These are phyloP conservation scores for Abrostola tripartita DNA, from an alignment of 2,888 invertebrate genomes.

Conservation along the genomic window DNA sequence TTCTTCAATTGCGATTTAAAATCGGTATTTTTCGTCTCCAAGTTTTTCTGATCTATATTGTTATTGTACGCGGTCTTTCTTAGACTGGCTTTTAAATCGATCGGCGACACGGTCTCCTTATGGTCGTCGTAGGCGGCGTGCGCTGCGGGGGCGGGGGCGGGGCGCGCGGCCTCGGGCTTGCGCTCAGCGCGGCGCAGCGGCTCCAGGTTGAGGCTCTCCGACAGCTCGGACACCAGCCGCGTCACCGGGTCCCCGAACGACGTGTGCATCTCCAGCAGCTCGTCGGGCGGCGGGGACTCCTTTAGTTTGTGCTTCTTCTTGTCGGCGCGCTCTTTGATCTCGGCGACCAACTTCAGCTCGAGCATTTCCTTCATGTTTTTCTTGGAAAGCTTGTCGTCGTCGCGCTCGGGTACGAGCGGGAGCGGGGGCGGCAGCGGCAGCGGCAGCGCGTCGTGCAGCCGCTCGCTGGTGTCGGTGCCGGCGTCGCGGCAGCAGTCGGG, in stretches of 20 bases:
- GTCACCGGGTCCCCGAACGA: conserved; percentile 92
- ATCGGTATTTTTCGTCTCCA: conserved; percentile 77
- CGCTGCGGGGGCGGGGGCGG: conserved; percentile 50
- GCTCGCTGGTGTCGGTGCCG: conserved; percentile 76
- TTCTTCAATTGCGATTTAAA: conserved; percentile 92
- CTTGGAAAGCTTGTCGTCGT: conserved; percentile 70
- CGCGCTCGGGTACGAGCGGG: conserved; percentile 76
- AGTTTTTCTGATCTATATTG: conserved; percentile 56
- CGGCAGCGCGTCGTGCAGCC: conserved; percentile 85
- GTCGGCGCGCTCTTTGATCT: conserved; percentile 94
- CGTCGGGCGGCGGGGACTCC: conserved; percentile 84
- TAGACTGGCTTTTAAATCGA: conserved; percentile 86
- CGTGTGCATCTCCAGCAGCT: conserved; percentile 63
- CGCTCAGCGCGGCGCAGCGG: conserved; percentile 69
- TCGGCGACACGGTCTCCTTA: conserved; percentile 73
- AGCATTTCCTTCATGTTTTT: conserved; percentile 94
- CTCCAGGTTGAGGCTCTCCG: conserved; percentile 93
- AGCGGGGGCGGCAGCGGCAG: conserved; percentile 83
- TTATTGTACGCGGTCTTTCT: conserved; percentile 77
- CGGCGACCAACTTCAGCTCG: conserved; percentile 93
- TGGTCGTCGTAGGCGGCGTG: conserved; percentile 61
- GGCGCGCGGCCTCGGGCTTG: conserved; percentile 61
- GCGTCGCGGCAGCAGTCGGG: conserved; percentile 89
- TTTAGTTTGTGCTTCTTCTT: conserved; percentile 88
- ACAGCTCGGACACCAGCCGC: conserved; percentile 94